These are phyloP conservation scores for Poeciliopsis paucimaculata DNA, from an alignment of 2,797 vertebrate genomes.

Conservation along the genomic window DNA sequence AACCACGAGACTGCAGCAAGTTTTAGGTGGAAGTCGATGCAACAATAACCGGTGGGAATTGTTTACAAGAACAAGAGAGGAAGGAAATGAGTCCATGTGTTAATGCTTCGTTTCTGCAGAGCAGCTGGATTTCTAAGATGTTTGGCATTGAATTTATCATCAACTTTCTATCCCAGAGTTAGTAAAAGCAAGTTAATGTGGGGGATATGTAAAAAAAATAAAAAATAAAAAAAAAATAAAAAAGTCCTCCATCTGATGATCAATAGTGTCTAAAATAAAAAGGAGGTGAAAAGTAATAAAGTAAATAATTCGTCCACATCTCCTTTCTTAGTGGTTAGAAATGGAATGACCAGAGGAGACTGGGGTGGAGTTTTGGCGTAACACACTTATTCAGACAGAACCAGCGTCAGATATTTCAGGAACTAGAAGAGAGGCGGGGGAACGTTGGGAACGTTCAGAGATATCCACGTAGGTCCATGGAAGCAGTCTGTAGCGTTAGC, in stretches of 20 bases:
- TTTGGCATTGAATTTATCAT: slow-evolving; percentile 7
- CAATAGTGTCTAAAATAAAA: background rate
- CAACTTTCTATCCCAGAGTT: background rate
- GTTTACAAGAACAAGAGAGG: background rate
- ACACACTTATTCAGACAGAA: background rate
- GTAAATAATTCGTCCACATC: background rate
- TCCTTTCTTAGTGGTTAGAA: slow-evolving; percentile 40
- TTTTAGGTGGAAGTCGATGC: slow-evolving; percentile 10
- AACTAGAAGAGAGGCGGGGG: background rate
- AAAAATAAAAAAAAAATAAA: background rate
- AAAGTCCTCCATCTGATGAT: slow-evolving; percentile 17
- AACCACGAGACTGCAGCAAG: background rate
- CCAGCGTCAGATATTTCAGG: background rate
- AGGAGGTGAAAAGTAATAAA: background rate
- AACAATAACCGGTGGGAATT: background rate
- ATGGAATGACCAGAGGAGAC: slow-evolving; percentile 28
- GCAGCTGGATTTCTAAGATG: slow-evolving; percentile 20
- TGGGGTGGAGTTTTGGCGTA: slow-evolving; percentile 13
- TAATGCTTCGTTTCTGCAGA: slow-evolving; percentile 1
- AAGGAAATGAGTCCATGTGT: slow-evolving; percentile 1
- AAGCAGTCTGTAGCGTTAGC: slow-evolving; percentile 15
- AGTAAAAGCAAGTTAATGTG: slow-evolving; percentile 7
- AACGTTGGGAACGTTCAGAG: background rate
- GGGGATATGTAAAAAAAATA: slow-evolving; percentile 18
- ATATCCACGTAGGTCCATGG: slow-evolving; percentile 14